Evolutionary conservation across 2,888 invertebrate genomes (phyloP).

Genomic region (Hymenopus coronatus): DNA sequence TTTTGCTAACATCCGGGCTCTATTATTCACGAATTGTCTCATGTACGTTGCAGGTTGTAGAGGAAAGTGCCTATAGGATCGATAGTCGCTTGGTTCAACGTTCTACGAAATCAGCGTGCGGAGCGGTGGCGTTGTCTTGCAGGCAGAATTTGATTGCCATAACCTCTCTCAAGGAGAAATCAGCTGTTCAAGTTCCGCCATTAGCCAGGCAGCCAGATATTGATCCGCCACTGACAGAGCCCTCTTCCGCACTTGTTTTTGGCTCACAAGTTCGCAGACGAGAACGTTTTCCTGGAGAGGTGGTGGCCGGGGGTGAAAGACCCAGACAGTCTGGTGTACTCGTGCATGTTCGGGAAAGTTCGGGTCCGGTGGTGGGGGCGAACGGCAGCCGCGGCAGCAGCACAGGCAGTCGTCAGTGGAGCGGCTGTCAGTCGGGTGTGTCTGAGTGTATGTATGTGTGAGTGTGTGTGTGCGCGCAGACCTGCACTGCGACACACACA

Average conservation of each 20-base stretch:
- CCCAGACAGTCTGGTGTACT: conserved; percentile 26
- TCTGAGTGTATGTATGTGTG: background rate
- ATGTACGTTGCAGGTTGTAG: too few species aligned
- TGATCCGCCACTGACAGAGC: too few species aligned
- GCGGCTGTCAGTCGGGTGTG: background rate
- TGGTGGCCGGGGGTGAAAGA: conserved; percentile 29
- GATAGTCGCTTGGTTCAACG: too few species aligned
- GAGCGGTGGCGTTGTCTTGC: too few species aligned
- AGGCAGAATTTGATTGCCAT: background rate
- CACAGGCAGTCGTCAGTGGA: conserved; percentile 10
- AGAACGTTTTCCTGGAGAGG: background rate
- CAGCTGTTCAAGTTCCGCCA: background rate
- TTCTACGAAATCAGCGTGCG: too few species aligned
- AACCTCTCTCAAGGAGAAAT: background rate
- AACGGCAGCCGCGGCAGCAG: background rate
- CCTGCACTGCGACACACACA: conserved; percentile 1
- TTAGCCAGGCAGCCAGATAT: background rate
- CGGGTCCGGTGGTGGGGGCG: conserved; percentile 1
- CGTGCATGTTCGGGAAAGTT: background rate
- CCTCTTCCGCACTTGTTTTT: background rate
- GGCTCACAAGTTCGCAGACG: background rate
- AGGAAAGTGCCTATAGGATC: too few species aligned
- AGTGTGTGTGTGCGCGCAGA: background rate
- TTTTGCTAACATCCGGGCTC: too few species aligned
- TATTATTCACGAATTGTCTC: too few species aligned